Conservation (phyloP, 2,113 vertebrate genomes). For the human (Homo sapiens) region GRCh38 chr11:76532501-76533000, state of each 20-base stretch:
- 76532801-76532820: conserved; percentile 26
- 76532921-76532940: not conserved
- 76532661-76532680: conserved; percentile 43
- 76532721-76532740: conserved; percentile 30
- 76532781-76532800: conserved; percentile 33
- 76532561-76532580: not conserved
- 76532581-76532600: not conserved
- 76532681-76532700: conserved; percentile 47
- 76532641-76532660: conserved; percentile 30
- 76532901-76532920: conserved; percentile 6
- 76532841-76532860: conserved; percentile 16
- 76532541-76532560: not conserved
- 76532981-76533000: conserved; percentile 13
- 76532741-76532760: not conserved
- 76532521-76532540: conserved; percentile 7
- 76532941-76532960: conserved; percentile 39
- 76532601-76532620: not conserved
- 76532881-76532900: conserved; percentile 12
- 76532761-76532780: conserved; percentile 14
- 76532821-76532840: conserved; percentile 37
- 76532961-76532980: conserved; percentile 8
- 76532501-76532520: not conserved
- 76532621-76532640: not conserved
- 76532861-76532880: not conserved
- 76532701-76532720: conserved; percentile 14